phyloP scores from a whole-genome alignment of 2,797 vertebrate species.

The Arrhamphus sclerolepis region DNA sequence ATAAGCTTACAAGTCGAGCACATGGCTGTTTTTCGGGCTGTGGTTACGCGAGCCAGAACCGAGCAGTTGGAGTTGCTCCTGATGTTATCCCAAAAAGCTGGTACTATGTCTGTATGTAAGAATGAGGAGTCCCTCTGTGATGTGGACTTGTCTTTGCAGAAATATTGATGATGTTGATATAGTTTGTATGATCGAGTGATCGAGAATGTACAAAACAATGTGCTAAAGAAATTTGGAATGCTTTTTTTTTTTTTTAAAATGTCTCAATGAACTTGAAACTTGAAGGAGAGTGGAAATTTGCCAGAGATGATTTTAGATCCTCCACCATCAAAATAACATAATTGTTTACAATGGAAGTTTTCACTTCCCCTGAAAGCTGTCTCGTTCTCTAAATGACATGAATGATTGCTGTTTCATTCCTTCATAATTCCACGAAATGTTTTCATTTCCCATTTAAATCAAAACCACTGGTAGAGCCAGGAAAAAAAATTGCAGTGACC shows the following conservation, averaged over 20 bases:
- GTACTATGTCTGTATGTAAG: slow-evolving; percentile 34
- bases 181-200: slow-evolving; percentile 39
- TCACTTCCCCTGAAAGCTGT: slow-evolving; percentile 28
- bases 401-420: slow-evolving; percentile 42
- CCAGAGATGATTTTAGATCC: slow-evolving; percentile 16
- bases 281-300: slow-evolving; percentile 25
- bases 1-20: slow-evolving; percentile 30
- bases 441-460: slow-evolving; percentile 16
- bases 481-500: slow-evolving; percentile 52
- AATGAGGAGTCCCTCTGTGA: slow-evolving; percentile 21
- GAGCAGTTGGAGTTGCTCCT: slow-evolving; percentile 26
- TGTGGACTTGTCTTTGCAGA: slow-evolving; percentile 30
- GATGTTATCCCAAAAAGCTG: slow-evolving; percentile 15
- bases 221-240: slow-evolving; percentile 18
- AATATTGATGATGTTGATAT: slow-evolving; percentile 23
- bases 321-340: slow-evolving; percentile 37
- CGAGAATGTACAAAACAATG: slow-evolving; percentile 43
- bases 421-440: slow-evolving; percentile 3
- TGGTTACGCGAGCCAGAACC: slow-evolving; percentile 12
- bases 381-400: slow-evolving; percentile 27
- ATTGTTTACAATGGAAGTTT: slow-evolving; percentile 64
- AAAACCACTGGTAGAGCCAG: slow-evolving; percentile 41
- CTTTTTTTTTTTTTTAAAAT: slow-evolving; percentile 5
- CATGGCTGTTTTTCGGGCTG: slow-evolving; percentile 12
- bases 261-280: slow-evolving; percentile 15